Conservation (phyloP, 92 coral and sea anemone genomes). For the Scolanthus callimorphus region DNA sequence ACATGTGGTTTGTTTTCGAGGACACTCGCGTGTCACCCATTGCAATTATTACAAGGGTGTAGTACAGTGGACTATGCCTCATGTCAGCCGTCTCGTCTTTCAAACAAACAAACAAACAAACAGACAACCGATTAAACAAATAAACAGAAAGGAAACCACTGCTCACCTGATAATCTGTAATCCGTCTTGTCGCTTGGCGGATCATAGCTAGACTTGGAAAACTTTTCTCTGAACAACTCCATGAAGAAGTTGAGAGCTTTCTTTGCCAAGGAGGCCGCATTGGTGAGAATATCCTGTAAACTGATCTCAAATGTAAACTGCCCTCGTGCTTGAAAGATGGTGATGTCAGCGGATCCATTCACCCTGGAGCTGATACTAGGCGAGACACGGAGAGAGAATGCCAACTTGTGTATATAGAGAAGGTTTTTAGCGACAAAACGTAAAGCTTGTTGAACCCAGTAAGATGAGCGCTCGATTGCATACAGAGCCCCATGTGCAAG, state of each 20-base stretch:
- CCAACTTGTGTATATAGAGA: slow-evolving; percentile 49
- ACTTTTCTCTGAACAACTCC: slow-evolving; percentile 48
- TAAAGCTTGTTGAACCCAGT: slow-evolving; percentile 77
- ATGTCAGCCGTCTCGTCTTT: too few relatives aligned
- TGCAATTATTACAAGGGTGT: too few relatives aligned
- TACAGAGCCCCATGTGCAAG: slow-evolving; percentile 54
- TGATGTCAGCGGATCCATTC: slow-evolving; percentile 59
- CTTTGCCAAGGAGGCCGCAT: slow-evolving; percentile 47
- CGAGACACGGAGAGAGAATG: slow-evolving; percentile 53
- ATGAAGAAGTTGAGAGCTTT: slow-evolving; percentile 54
- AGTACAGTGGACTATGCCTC: too few relatives aligned
- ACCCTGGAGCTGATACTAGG: slow-evolving; percentile 48
- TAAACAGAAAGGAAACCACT: too few relatives aligned
- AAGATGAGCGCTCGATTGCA: slow-evolving; percentile 53
- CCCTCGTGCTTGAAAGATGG: slow-evolving; percentile 51
- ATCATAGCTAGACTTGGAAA: slow-evolving; percentile 60
- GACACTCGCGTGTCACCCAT: too few relatives aligned
- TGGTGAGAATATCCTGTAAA: slow-evolving; percentile 53
- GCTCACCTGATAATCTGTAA: slow-evolving; percentile 61
- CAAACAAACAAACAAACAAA: too few relatives aligned
- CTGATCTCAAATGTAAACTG: slow-evolving; percentile 67
- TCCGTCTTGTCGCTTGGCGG: slow-evolving; percentile 61
- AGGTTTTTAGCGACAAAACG: slow-evolving; percentile 39
- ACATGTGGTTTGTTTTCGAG: too few relatives aligned
- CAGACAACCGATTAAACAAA: too few relatives aligned